Evolutionary conservation across 37 sponge, comb jelly and placozoan genomes (phyloP).

Genomic region (Cladorhizidae sp.): DNA sequence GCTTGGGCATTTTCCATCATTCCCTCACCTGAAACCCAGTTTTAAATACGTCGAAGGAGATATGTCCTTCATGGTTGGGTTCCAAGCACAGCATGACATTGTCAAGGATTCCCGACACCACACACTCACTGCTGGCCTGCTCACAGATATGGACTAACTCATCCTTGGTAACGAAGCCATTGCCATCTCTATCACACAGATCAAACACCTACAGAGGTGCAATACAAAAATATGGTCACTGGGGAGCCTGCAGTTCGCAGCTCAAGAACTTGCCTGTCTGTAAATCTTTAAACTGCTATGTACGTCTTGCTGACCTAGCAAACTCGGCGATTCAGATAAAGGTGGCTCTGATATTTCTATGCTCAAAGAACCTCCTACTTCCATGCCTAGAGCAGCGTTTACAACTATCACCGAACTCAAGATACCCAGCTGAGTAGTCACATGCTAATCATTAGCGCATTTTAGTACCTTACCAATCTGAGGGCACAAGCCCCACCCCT

Average conservation of each 20-base stretch:
- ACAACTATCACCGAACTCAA: too few relatives aligned
- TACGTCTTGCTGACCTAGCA: not conserved
- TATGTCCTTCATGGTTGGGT: slow-evolving; percentile 33
- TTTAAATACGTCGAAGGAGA: slow-evolving; percentile 62
- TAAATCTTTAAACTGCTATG: slow-evolving; percentile 1
- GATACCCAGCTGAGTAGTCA: too few relatives aligned
- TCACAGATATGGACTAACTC: slow-evolving; percentile 7
- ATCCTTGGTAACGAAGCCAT: slow-evolving; percentile 38
- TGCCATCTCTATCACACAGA: slow-evolving; percentile 42
- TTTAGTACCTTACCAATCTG: too few relatives aligned
- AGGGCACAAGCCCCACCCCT: too few relatives aligned
- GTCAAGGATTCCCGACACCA: slow-evolving; percentile 9
- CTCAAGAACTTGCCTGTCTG: not conserved
- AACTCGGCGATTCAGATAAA: too few relatives aligned
- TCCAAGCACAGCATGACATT: slow-evolving; percentile 29
- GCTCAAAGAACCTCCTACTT: too few relatives aligned
- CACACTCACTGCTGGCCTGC: not conserved
- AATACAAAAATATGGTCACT: too few relatives aligned
- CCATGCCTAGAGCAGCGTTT: too few relatives aligned
- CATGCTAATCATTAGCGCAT: too few relatives aligned
- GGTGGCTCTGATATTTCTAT: too few relatives aligned
- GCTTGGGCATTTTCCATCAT: too few relatives aligned
- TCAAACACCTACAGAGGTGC: slow-evolving; percentile 33
- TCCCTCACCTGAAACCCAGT: slow-evolving; percentile 29
- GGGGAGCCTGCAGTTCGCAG: too few relatives aligned